These are phyloP conservation scores for Metellina segmentata DNA, from an alignment of 2,888 invertebrate species.

Conservation along the genomic window DNA sequence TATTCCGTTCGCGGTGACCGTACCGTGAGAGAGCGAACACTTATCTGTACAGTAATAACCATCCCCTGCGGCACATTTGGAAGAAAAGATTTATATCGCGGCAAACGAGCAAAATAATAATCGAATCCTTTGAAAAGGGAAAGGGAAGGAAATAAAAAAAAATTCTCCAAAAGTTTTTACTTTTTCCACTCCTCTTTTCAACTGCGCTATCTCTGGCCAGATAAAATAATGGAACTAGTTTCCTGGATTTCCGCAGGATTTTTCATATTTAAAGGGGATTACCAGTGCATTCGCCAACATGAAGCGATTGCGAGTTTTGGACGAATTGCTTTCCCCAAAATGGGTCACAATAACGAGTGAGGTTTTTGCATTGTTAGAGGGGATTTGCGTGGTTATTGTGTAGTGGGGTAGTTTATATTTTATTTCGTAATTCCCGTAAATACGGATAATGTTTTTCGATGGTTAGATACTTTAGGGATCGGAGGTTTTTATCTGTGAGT, in stretches of 20 bases:
- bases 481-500: too few species aligned
- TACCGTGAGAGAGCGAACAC: neutral
- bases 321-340: slow-evolving; percentile 1
- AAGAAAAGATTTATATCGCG: slow-evolving; percentile 16
- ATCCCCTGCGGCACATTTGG: neutral
- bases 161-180: neutral
- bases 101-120: slow-evolving; percentile 21
- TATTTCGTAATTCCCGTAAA: neutral
- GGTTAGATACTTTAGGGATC: too few species aligned
- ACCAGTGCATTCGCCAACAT: slow-evolving; percentile 8
- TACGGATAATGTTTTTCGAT: neutral
- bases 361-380: slow-evolving; percentile 20
- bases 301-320: slow-evolving; percentile 9
- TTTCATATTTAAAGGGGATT: slow-evolving; percentile 12
- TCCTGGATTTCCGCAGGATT: slow-evolving; percentile 34
- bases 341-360: slow-evolving; percentile 7
- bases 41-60: slow-evolving; percentile 3
- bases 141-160: neutral
- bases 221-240: slow-evolving; percentile 13
- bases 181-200: neutral
- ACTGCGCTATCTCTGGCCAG: neutral
- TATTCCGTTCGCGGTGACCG: slow-evolving; percentile 3
- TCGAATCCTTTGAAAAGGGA: slow-evolving; percentile 8
- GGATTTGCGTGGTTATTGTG: slow-evolving; percentile 10
- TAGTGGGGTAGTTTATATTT: slow-evolving; percentile 3